Conservation (phyloP, 2,888 invertebrate genomes). For the Andrena praecox region DNA sequence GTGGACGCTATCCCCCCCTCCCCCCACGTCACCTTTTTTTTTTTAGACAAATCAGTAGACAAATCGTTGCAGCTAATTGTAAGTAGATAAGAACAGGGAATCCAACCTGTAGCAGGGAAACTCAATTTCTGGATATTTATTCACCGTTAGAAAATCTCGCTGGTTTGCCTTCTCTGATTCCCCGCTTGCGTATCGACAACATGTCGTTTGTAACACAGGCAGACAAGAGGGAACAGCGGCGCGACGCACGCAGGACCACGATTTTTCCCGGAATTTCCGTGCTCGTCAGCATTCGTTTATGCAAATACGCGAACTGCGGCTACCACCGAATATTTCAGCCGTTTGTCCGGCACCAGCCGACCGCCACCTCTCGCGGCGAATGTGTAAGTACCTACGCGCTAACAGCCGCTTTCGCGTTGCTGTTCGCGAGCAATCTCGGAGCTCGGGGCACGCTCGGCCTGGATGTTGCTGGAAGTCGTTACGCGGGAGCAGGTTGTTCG, state of each 20-base stretch:
- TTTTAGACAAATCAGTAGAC: background rate
- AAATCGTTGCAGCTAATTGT: background rate
- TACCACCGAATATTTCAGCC: slow-evolving; percentile 11
- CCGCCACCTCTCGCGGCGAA: background rate
- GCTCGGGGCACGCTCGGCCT: background rate
- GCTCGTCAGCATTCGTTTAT: slow-evolving; percentile 16
- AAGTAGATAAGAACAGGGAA: background rate
- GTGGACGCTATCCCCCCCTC: too few relatives aligned
- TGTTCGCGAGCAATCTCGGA: slow-evolving; percentile 23
- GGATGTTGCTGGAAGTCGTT: slow-evolving; percentile 17
- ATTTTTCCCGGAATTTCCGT: background rate
- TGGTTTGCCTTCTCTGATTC: background rate
- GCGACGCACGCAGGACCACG: background rate
- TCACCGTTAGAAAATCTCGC: background rate
- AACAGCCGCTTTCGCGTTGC: slow-evolving; percentile 20
- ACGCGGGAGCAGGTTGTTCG: slow-evolving; percentile 20
- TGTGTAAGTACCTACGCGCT: background rate
- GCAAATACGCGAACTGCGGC: slow-evolving; percentile 24
- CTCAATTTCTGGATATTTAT: background rate
- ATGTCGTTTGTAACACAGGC: background rate
- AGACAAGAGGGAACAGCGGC: background rate
- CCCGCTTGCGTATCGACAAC: background rate
- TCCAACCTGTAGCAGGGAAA: background rate
- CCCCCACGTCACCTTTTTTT: too few relatives aligned
- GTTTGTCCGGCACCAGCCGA: background rate